Percentiles rank a stretch among this genome's conserved stretches.
phyloP scores from a whole-genome alignment of 2,113 vertebrate species.

The Prunella himalayana region DNA sequence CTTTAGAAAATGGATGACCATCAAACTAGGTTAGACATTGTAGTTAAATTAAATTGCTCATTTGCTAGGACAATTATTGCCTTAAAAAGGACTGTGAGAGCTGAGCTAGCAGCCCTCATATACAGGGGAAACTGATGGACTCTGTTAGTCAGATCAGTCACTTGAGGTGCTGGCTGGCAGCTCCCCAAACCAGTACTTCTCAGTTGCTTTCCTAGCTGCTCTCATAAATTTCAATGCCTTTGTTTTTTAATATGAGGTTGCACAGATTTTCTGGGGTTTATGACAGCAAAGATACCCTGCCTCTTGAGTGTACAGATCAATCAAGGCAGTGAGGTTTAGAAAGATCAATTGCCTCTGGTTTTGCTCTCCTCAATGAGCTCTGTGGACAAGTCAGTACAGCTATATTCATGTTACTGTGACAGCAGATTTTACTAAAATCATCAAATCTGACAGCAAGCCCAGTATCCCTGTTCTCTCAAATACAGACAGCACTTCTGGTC shows the following conservation, averaged over 20 bases:
- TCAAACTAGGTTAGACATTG: neutral
- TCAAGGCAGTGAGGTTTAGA: neutral
- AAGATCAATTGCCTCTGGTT: neutral
- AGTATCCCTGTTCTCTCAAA: neutral
- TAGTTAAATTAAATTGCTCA: conserved; percentile 19
- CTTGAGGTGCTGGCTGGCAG: neutral
- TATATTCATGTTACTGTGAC: neutral
- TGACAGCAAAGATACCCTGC: neutral
- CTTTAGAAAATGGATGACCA: neutral
- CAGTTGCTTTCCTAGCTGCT: neutral
- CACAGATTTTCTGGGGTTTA: neutral
- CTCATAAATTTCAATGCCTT: neutral
- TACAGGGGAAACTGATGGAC: neutral
- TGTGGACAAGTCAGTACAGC: neutral
- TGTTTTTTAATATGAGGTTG: neutral
- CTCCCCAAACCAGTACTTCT: neutral
- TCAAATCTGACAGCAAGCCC: neutral
- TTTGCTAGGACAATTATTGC: conserved; percentile 16
- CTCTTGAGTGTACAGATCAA: neutral
- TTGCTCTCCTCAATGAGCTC: neutral
- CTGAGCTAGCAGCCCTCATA: neutral
- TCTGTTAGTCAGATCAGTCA: neutral
- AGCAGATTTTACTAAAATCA: neutral
- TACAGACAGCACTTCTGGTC: neutral
- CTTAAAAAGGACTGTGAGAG: conserved; percentile 43